A percentile compares a stretch with the other conserved stretches of the same genome.
Evolutionary conservation across 2,888 invertebrate species (phyloP).

Genomic region (Lathronympha strigana): DNA sequence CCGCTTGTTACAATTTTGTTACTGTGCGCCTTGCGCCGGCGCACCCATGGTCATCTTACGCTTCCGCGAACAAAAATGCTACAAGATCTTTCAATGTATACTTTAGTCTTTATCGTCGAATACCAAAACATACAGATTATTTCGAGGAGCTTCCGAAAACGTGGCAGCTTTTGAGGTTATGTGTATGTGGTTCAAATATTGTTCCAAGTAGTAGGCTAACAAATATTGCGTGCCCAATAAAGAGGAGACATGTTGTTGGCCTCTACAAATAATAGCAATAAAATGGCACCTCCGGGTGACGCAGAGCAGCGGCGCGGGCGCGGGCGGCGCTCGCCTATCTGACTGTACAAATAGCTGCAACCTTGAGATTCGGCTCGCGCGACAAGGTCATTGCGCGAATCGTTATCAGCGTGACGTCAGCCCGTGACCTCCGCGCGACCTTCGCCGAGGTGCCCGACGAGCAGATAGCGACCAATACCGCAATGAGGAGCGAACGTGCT

Average conservation of each 20-base stretch:
- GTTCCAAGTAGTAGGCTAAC: slow-evolving; percentile 24
- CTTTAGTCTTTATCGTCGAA: background rate
- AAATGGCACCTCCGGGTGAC: slow-evolving; percentile 73
- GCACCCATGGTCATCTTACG: slow-evolving; percentile 32
- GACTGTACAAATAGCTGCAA: slow-evolving; percentile 81
- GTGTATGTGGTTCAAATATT: slow-evolving; percentile 17
- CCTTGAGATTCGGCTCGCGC: slow-evolving; percentile 82
- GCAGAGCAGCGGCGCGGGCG: slow-evolving; percentile 55
- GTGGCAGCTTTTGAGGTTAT: slow-evolving; percentile 36
- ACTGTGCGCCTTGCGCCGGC: slow-evolving; percentile 46
- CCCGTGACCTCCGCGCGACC: slow-evolving; percentile 75
- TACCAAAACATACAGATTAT: background rate
- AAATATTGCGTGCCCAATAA: slow-evolving; percentile 31
- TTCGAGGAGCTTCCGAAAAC: slow-evolving; percentile 17
- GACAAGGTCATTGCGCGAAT: slow-evolving; percentile 83
- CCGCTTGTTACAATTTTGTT: slow-evolving; percentile 53
- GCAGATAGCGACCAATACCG: slow-evolving; percentile 76
- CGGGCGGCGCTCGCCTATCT: slow-evolving; percentile 64
- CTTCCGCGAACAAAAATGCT: slow-evolving; percentile 26
- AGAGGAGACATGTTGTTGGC: slow-evolving; percentile 61
- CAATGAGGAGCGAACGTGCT: slow-evolving; percentile 53
- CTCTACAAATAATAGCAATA: slow-evolving; percentile 72
- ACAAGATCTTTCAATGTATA: slow-evolving; percentile 14
- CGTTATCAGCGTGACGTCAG: slow-evolving; percentile 83
- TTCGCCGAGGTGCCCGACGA: slow-evolving; percentile 75